Base-by-base conservation (phyloP, 2,113 vertebrate species). In the Rhynchopsitta pachyrhyncha region DNA sequence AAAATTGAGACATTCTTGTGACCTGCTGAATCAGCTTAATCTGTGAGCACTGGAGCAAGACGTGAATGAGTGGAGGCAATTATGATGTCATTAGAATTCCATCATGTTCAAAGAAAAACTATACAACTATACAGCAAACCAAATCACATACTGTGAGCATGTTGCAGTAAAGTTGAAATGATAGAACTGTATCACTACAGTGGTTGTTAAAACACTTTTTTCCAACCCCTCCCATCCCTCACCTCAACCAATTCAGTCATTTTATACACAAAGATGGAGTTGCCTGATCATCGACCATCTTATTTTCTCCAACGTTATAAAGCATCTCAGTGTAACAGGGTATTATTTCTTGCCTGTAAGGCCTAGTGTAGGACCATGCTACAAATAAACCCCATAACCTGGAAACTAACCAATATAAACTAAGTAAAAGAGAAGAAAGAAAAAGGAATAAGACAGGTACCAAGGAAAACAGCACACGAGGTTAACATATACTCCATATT, bases 401-500 rank as follows among this genome's bases (percentile, higher is more conserved):
- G 62, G 49, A 78, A 79, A 50, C 17, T 59, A 62, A 77, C 6
- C 33, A 52, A n/a, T 4, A 8, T 28, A 37, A 90, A 55, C 20
- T 35, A 37, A 6, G 17, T 31, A 71, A 60, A 57, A 80, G 49
- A 31, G 1, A 2, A 17, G 29, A 16, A 19, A n/a, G 17, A 29
- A 66, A 33, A 49, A 42, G 33, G 57, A n/a, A 35, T 35, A 59
- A n/a, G 27, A 18, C 1, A 78, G 10, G 39, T 35, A 75, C 28
- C 59, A 96, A 92, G 78, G 83, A 96, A 95, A 93, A 85, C 87
- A 91, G 81, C 16, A 93, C 37, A 88, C 91, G 2, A 53, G 50
- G 39, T 95, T 42, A 73, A 49, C 47, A 62, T 5, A 59, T 18
- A 75, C 16, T 91, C 73, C 24, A 63, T n/a, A 87, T 97, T 97